These are phyloP conservation scores for Synanthedon vespiformis DNA, from an alignment of 2,888 invertebrate species.

Conservation along the genomic window DNA sequence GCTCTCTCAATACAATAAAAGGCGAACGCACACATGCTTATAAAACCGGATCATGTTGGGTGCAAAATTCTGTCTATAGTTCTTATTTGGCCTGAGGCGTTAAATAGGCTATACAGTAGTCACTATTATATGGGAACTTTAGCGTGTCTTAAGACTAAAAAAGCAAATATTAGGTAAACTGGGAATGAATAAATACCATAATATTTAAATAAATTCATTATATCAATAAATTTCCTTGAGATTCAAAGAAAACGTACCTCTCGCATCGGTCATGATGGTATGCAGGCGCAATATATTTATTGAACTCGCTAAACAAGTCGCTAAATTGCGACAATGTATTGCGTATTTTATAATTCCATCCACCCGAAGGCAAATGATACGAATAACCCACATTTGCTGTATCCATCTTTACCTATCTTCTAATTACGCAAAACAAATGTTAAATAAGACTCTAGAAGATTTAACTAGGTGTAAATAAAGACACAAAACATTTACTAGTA, in stretches of 20 bases:
- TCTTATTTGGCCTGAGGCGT: too few relatives aligned
- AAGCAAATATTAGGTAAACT: too few relatives aligned
- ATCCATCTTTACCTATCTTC: conserved; percentile 42
- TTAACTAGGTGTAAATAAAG: conserved; percentile 25
- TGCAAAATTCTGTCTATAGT: too few relatives aligned
- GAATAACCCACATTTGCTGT: conserved; percentile 82
- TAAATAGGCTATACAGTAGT: too few relatives aligned
- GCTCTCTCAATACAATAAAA: too few relatives aligned
- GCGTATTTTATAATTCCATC: conserved; percentile 80
- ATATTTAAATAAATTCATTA: too few relatives aligned
- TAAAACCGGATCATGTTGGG: too few relatives aligned
- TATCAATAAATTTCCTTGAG: too few relatives aligned
- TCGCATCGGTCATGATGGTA: conserved; percentile 98
- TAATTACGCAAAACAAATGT: not conserved
- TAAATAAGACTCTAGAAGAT: conserved; percentile 5
- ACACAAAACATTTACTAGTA: conserved; percentile 35
- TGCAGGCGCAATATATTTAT: conserved; percentile 94
- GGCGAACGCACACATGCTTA: too few relatives aligned
- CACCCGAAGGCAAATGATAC: conserved; percentile 84
- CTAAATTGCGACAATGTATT: conserved; percentile 89
- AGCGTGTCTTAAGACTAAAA: too few relatives aligned
- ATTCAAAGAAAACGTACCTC: conserved; percentile 69
- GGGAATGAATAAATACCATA: too few relatives aligned
- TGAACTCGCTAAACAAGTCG: conserved; percentile 95
- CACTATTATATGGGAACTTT: too few relatives aligned